A percentile compares a stretch with the other conserved stretches of the same genome.
These are phyloP conservation scores for Lithosia quadra DNA, from an alignment of 2,888 invertebrate species.

Conservation along the genomic window DNA sequence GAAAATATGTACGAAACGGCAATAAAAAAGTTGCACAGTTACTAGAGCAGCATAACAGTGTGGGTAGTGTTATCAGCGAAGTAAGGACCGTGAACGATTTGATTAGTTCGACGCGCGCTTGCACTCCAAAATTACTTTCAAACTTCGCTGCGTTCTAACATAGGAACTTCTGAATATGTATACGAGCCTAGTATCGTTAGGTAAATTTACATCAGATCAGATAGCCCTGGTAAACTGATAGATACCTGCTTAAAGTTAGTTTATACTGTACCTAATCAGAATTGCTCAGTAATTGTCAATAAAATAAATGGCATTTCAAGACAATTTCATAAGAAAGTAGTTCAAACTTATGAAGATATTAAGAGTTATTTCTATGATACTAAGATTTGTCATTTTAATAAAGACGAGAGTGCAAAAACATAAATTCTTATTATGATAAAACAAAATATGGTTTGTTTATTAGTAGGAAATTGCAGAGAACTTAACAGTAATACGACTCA, in stretches of 20 bases:
- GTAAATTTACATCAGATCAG: conserved; percentile 47
- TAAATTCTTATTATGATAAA: not conserved
- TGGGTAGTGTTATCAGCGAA: conserved; percentile 75
- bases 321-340: not conserved
- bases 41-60: conserved; percentile 71
- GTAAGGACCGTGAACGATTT: conserved; percentile 84
- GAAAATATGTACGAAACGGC: conserved; percentile 40
- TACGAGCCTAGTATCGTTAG: conserved; percentile 65
- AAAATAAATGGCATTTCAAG: not conserved
- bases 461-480: conserved; percentile 45
- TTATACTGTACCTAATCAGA: not conserved
- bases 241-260: not conserved
- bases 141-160: conserved; percentile 69
- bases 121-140: conserved; percentile 85
- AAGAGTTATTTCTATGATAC: not conserved
- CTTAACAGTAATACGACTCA: conserved; percentile 51
- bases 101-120: conserved; percentile 84
- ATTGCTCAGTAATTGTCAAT: not conserved
- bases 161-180: conserved; percentile 67
- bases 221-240: conserved; percentile 38
- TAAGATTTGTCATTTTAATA: no score
- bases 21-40: conserved; percentile 55
- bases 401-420: not conserved
- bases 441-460: not conserved
- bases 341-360: not conserved